Conservation (phyloP, 2,113 vertebrate genomes). For the Triplophysa siluroides region DNA sequence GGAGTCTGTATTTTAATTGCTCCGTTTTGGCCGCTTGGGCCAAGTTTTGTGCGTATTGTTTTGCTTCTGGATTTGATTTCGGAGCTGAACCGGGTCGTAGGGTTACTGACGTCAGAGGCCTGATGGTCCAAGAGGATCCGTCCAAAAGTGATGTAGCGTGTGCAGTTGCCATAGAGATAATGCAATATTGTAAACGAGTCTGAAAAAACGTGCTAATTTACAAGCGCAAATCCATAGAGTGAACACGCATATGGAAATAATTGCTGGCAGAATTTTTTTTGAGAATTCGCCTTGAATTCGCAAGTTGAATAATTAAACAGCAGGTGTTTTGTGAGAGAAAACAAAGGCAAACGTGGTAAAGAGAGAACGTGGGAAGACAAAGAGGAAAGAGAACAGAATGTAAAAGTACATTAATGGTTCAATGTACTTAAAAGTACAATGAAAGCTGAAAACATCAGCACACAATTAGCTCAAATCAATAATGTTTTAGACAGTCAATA, state of each 20-base stretch:
- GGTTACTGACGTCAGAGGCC: conserved; percentile 36
- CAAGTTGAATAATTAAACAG: conserved; percentile 26
- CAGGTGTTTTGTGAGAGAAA: conserved; percentile 18
- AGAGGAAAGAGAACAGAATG: not conserved
- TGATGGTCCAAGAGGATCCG: conserved; percentile 5
- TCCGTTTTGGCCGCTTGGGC: conserved; percentile 26
- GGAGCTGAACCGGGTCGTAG: conserved; percentile 19
- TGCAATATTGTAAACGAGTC: conserved; percentile 21
- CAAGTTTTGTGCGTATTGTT: conserved; percentile 31
- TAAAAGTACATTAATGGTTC: not conserved
- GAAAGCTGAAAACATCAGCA: conserved; percentile 4
- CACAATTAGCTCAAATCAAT: conserved; percentile 4
- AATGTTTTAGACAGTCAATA: not conserved
- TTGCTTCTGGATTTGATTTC: conserved; percentile 43
- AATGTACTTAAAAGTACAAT: too few species aligned
- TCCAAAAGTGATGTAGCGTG: conserved; percentile 30
- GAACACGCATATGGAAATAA: conserved; percentile 28
- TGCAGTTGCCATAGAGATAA: conserved; percentile 25
- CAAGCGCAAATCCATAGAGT: conserved; percentile 7
- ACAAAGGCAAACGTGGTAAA: not conserved
- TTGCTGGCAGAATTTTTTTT: not conserved
- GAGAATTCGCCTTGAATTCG: not conserved
- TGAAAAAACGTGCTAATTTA: not conserved
- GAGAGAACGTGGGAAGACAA: not conserved
- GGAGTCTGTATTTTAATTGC: conserved; percentile 17